Evolutionary conservation across 2,888 invertebrate genomes (phyloP), one percentile per base, ranked within the genome.

Genomic region (Leptinotarsa haldemani): DNA sequence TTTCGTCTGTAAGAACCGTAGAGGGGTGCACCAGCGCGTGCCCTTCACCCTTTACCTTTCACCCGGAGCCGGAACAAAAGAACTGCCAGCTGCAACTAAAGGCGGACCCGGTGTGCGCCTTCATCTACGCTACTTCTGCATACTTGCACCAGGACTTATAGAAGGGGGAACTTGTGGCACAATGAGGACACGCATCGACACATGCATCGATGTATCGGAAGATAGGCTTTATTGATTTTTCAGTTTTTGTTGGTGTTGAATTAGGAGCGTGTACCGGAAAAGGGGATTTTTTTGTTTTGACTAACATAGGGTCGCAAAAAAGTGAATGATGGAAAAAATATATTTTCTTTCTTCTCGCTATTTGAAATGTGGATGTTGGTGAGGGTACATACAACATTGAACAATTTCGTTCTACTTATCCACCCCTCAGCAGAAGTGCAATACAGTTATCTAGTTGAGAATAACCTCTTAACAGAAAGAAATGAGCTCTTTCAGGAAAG

Each of bases 31-130:
- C 76, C 70, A 73, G 70, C 84, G 82, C 84, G 84, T 82, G 83
- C 80, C 82, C 78, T 83, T 73, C 83, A 83, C 83, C 84, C 83
- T 84, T 84, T 82, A 82, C 83, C 82, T 83, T 84, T 83, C 81
- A 80, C 83, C 82, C 81, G 73, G 73, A 67, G 75, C 78, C 63
- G 75, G 78, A 83, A 83, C 83, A 83, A 83, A 83, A 79, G 77
- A 78, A 76, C 77, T 80, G 81, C 80, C 83, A 83, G 83, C 83
- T 83, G 83, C 81, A 80, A 75, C 76, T 72, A 70, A 80, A 76
- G 78, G 72, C 78, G 63, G 69, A 53, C 52, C 52, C 52, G 52
- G 66, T 53, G 66, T n/a, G 66, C 52, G 47, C 58, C 47, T 63
- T 64, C 50, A 30, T 63, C 63, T 50, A 47, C 20, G 9, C 47